A percentile compares a stretch with the other conserved stretches of the same genome.
Conservation (phyloP, 2,113 vertebrate species). For the Phaethon lepturus region DNA sequence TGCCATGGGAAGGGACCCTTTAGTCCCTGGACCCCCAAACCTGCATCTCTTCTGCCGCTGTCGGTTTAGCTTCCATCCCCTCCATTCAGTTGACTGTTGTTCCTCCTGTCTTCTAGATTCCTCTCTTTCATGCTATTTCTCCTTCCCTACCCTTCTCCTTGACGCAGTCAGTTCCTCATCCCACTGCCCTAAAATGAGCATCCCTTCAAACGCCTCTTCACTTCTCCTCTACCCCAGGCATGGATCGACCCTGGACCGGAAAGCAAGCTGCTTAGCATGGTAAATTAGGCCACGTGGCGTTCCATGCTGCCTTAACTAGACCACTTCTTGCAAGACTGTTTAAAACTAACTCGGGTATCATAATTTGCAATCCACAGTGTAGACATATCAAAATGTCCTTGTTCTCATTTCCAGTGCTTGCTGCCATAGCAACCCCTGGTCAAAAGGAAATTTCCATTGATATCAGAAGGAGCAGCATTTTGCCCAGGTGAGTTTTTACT, state of each 20-base stretch:
- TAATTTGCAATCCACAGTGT: constrained; percentile 72
- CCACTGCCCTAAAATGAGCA: background rate
- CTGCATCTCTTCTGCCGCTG: background rate
- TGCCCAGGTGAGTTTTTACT: constrained; percentile 69
- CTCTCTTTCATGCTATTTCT: background rate
- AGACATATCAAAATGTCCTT: constrained; percentile 75
- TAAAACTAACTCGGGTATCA: constrained; percentile 69
- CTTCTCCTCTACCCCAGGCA: background rate
- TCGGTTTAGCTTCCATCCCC: background rate
- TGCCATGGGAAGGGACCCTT: background rate
- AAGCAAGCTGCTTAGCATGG: background rate
- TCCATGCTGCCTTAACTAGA: constrained; percentile 56
- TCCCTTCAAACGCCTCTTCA: background rate
- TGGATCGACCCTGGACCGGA: background rate
- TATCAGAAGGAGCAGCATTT: constrained; percentile 75
- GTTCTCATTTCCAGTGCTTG: constrained; percentile 71
- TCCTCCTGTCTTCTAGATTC: background rate
- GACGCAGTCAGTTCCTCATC: background rate
- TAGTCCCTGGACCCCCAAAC: background rate
- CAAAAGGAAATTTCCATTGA: constrained; percentile 74
- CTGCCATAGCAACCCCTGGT: constrained; percentile 72
- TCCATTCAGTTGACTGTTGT: background rate
- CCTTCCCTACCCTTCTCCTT: background rate
- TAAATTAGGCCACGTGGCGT: constrained; percentile 33
- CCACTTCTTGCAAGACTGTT: constrained; percentile 62